A percentile compares a stretch with the other conserved stretches of the same genome.
These are phyloP conservation scores for Eurois occulta DNA, from an alignment of 2,888 invertebrate genomes.

Conservation along the genomic window DNA sequence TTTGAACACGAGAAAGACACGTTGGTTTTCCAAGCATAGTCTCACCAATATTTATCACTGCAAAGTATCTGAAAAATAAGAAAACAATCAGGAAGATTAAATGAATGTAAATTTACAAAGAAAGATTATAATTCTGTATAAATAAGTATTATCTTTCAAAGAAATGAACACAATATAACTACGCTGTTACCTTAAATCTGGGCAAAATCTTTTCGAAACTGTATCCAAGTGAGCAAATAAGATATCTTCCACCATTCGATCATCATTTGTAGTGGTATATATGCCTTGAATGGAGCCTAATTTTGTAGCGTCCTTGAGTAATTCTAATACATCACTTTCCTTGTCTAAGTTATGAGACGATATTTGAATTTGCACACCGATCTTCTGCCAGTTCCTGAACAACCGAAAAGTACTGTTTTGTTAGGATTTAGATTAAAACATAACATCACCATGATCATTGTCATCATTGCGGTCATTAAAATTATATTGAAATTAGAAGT, in stretches of 20 bases:
- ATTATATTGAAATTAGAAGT: background rate
- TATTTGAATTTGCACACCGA: conserved; percentile 60
- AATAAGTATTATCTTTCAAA: background rate
- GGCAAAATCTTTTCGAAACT: conserved; percentile 61
- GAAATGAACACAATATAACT: background rate
- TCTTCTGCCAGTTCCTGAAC: conserved; percentile 66
- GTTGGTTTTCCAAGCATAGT: conserved; percentile 55
- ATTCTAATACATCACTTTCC: conserved; percentile 39
- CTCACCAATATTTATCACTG: conserved; percentile 39
- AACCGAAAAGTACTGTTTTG: background rate
- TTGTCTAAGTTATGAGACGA: conserved; percentile 45
- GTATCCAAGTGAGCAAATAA: conserved; percentile 66
- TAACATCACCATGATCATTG: background rate
- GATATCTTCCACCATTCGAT: conserved; percentile 46
- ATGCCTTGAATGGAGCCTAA: conserved; percentile 70
- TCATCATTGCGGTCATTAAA: background rate
- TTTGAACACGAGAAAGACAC: conserved; percentile 58
- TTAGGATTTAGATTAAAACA: background rate
- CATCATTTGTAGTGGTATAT: conserved; percentile 57
- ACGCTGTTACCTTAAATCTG: conserved; percentile 36
- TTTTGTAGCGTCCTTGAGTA: conserved; percentile 60
- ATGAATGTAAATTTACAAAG: background rate
- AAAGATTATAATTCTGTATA: background rate
- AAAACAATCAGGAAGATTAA: background rate
- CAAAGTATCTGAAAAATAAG: conserved; percentile 42